phyloP scores from a whole-genome alignment of 2,113 vertebrate genomes.

The Silurus glanis region DNA sequence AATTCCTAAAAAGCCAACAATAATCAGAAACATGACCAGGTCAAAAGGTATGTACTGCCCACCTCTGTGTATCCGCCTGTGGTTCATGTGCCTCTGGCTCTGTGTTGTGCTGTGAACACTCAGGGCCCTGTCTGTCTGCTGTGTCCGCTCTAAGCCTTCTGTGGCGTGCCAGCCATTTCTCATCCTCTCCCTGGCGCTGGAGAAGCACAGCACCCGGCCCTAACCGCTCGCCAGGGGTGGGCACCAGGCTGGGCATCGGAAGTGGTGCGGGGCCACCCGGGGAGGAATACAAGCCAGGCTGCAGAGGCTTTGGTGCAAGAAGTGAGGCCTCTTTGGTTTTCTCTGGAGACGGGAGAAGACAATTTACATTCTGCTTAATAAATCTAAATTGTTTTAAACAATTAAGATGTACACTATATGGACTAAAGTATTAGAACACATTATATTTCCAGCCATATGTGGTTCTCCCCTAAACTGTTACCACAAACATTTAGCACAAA shows the following conservation, averaged over 20 bases:
- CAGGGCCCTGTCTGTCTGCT: conserved; percentile 89
- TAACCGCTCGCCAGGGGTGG: conserved; percentile 80
- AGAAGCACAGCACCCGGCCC: conserved; percentile 81
- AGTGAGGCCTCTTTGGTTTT: conserved; percentile 87
- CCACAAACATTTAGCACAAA: too few relatives aligned
- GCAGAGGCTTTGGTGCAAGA: conserved; percentile 82
- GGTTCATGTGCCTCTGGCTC: conserved; percentile 82
- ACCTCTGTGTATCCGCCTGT: conserved; percentile 85
- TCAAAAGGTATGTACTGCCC: conserved; percentile 13
- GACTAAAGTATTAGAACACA: too few relatives aligned
- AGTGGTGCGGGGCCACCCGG: conserved; percentile 74
- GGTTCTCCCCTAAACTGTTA: too few relatives aligned
- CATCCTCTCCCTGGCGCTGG: conserved; percentile 91
- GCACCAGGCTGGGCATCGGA: conserved; percentile 83
- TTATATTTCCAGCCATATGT: too few relatives aligned
- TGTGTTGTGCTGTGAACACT: conserved; percentile 90
- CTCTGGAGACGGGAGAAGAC: conserved; percentile 69
- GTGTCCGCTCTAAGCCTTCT: conserved; percentile 90
- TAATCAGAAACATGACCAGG: background rate
- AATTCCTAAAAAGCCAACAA: background rate
- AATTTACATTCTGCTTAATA: background rate
- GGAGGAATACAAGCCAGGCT: conserved; percentile 78
- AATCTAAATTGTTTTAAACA: background rate
- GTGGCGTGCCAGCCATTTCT: conserved; percentile 92
- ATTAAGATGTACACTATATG: too few relatives aligned